Conservation (phyloP, 2,888 invertebrate species). For the Monoplex corrugatus region DNA sequence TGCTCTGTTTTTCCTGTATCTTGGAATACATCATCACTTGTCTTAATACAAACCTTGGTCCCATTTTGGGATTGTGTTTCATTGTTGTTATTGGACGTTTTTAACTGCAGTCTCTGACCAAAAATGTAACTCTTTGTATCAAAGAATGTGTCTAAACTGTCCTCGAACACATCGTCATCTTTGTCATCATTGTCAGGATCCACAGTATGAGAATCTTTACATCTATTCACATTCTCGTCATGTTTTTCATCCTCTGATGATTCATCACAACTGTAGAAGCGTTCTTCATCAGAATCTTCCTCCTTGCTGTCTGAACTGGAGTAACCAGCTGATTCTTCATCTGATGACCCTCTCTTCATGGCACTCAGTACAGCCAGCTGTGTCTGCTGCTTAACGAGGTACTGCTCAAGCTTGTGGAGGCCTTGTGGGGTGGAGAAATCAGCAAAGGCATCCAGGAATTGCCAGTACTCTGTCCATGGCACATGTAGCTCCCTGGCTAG, state of each 20-base stretch:
- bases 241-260: not conserved
- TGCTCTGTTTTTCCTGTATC: not conserved
- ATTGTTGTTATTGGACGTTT: not conserved
- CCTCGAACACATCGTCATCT: conserved; percentile 37
- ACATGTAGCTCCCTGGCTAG: conserved; percentile 74
- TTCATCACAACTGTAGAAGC: conserved; percentile 44
- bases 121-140: conserved; percentile 12
- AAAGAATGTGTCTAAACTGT: conserved; percentile 41
- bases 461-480: conserved; percentile 96
- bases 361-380: conserved; percentile 35
- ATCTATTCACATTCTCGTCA: not conserved
- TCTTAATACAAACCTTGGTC: not conserved
- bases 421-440: conserved; percentile 90
- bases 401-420: conserved; percentile 88
- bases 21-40: not conserved
- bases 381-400: conserved; percentile 84
- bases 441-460: conserved; percentile 91
- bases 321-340: not conserved
- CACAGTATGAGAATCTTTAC: not conserved
- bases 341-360: conserved; percentile 25
- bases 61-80: not conserved
- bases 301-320: not conserved
- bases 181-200: not conserved
- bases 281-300: not conserved
- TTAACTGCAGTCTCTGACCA: conserved; percentile 44